Conservation (phyloP, 1,140 invertebrate genomes). For the Glossosoma conforme region DNA sequence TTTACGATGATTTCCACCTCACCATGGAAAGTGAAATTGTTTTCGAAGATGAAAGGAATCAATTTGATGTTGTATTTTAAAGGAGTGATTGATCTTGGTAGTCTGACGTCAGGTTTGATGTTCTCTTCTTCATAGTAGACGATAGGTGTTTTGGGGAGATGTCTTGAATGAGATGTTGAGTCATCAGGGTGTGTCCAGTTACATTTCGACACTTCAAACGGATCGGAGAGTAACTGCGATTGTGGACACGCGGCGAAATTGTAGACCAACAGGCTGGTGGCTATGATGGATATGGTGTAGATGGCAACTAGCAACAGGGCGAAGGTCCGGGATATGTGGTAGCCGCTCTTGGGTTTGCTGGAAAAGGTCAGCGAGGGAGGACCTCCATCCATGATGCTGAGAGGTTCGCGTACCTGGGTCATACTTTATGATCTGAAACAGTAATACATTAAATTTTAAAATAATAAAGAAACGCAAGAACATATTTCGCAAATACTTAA, state of each 20-base stretch:
- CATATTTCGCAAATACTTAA: too few species aligned
- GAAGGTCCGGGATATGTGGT: conserved; percentile 46
- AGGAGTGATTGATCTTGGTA: conserved; percentile 61
- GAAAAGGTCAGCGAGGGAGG: conserved; percentile 43
- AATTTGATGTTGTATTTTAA: conserved; percentile 64
- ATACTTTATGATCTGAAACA: conserved; percentile 39
- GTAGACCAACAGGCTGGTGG: conserved; percentile 62
- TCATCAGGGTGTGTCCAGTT: too few species aligned
- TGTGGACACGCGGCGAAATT: conserved; percentile 62
- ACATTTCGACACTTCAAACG: too few species aligned
- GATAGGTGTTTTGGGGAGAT: not conserved
- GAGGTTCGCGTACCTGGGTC: conserved; percentile 44
- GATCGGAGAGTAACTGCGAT: conserved; percentile 34
- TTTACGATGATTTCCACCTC: conserved; percentile 64
- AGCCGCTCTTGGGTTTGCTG: conserved; percentile 45
- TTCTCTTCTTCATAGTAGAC: conserved; percentile 13
- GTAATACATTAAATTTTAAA: too few species aligned
- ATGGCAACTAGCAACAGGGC: conserved; percentile 47
- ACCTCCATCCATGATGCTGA: conserved; percentile 47
- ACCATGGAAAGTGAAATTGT: conserved; percentile 74
- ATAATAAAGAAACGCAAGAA: too few species aligned
- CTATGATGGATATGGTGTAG: conserved; percentile 51
- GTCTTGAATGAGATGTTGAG: not conserved
- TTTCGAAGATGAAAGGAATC: conserved; percentile 63
- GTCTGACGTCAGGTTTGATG: conserved; percentile 55